phyloP scores from a whole-genome alignment of 2,113 vertebrate genomes.

The Xiphophorus maculatus region DNA sequence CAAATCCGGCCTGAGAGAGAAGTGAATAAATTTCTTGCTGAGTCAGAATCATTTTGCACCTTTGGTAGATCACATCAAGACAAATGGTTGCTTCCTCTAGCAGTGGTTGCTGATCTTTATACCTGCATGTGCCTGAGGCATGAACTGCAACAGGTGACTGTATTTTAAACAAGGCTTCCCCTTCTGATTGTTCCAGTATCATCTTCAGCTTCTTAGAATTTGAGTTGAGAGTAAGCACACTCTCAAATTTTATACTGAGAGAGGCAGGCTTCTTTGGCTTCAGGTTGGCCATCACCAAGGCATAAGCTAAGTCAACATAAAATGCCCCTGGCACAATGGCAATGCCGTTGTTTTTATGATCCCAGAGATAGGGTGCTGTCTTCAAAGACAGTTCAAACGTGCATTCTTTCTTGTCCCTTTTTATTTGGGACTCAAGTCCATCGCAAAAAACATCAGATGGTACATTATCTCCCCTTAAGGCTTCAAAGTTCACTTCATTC shows the following conservation, averaged over 20 bases:
- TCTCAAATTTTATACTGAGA: conserved; percentile 81
- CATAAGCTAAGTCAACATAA: conserved; percentile 84
- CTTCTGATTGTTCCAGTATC: conserved; percentile 66
- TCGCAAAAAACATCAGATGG: conserved; percentile 43
- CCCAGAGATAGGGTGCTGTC: conserved; percentile 75
- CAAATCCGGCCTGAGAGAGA: conserved; percentile 81
- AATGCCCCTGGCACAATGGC: conserved; percentile 83
- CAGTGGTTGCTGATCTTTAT: conserved; percentile 20
- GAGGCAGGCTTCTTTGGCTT: conserved; percentile 76
- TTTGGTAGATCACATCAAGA: conserved; percentile 70
- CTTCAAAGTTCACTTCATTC: conserved; percentile 73
- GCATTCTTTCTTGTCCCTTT: conserved; percentile 59
- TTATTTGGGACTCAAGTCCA: conserved; percentile 67
- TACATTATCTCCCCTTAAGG: conserved; percentile 63
- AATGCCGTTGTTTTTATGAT: conserved; percentile 83
- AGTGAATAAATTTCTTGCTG: conserved; percentile 77
- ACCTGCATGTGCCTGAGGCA: conserved; percentile 78
- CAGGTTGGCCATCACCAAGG: conserved; percentile 75
- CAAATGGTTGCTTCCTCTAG: conserved; percentile 79
- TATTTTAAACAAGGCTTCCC: conserved; percentile 77
- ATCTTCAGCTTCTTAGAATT: conserved; percentile 74
- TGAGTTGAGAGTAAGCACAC: conserved; percentile 74
- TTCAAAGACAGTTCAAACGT: conserved; percentile 75
- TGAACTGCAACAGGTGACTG: conserved; percentile 75
- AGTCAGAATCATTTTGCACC: conserved; percentile 76